Conservation (phyloP, 2,888 invertebrate genomes). For the Chymomyza caudatula region DNA sequence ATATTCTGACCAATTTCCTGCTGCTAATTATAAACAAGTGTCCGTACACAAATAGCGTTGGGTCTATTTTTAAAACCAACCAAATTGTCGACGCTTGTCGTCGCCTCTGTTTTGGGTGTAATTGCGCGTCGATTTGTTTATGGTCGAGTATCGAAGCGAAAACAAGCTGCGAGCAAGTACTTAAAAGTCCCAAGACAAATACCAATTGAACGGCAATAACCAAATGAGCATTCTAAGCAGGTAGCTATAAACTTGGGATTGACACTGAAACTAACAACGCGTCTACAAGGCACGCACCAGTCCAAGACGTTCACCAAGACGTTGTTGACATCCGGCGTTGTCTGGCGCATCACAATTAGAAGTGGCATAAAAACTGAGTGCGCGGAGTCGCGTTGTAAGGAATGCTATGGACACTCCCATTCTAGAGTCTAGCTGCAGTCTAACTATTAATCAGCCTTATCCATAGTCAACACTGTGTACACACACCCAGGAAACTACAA, state of each 20-base stretch:
- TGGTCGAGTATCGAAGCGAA: slow-evolving; percentile 33
- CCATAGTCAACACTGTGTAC: slow-evolving; percentile 10
- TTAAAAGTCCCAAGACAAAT: slow-evolving; percentile 25
- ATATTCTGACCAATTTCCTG: slow-evolving; percentile 56
- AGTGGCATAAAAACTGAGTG: slow-evolving; percentile 11
- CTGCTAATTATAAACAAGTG: slow-evolving; percentile 3
- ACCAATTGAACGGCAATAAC: slow-evolving; percentile 37
- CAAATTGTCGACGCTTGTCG: slow-evolving; percentile 42
- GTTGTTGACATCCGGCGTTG: slow-evolving; percentile 60
- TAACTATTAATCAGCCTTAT: slow-evolving; percentile 7
- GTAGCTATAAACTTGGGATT: slow-evolving; percentile 21
- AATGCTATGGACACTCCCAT: slow-evolving; percentile 26
- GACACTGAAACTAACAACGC: slow-evolving; percentile 48
- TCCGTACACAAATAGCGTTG: neutral
- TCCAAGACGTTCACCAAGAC: slow-evolving; percentile 18
- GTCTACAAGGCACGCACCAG: slow-evolving; percentile 58
- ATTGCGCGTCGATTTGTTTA: slow-evolving; percentile 65
- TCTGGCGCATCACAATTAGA: slow-evolving; percentile 64
- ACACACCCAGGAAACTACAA: slow-evolving; percentile 9
- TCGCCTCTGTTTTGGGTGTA: slow-evolving; percentile 47
- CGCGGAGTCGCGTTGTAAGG: neutral
- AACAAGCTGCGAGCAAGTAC: slow-evolving; percentile 33
- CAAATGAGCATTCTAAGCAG: slow-evolving; percentile 65
- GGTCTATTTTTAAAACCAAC: slow-evolving; percentile 35
- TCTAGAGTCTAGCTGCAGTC: slow-evolving; percentile 18